Conservation (phyloP, 2,797 vertebrate species). For the Orientallactaga sibirica region DNA sequence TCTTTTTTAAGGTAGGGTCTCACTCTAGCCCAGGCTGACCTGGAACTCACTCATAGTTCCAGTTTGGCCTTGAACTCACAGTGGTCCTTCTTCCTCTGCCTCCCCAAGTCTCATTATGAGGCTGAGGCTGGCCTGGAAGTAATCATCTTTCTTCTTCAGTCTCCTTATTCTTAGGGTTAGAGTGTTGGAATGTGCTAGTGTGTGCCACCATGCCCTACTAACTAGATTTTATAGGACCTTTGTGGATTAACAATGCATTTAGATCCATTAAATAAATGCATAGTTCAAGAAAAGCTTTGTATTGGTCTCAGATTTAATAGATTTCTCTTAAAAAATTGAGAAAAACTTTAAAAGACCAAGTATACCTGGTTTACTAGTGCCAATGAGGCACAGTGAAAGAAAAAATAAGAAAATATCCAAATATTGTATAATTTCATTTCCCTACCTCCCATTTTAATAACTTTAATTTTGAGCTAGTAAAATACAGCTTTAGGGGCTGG, state of each 20-base stretch:
- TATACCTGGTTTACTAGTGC: constrained; percentile 18
- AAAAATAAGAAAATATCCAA: constrained; percentile 35
- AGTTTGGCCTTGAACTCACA: too few species aligned
- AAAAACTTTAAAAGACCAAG: constrained; percentile 30
- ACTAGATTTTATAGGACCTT: constrained; percentile 50
- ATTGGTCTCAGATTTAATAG: background rate
- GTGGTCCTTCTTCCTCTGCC: too few species aligned
- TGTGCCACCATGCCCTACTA: background rate
- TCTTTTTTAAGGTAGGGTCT: background rate
- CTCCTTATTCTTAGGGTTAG: background rate
- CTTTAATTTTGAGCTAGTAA: constrained; percentile 40
- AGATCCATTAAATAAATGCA: constrained; percentile 45
- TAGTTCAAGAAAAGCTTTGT: constrained; percentile 19
- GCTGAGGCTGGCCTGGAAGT: background rate
- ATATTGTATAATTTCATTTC: constrained; percentile 33
- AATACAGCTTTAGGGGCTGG: background rate
- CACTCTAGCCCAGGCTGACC: too few species aligned
- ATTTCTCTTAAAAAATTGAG: constrained; percentile 22
- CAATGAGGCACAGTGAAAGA: background rate
- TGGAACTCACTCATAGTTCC: too few species aligned
- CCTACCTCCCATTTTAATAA: constrained; percentile 27
- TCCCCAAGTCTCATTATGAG: background rate
- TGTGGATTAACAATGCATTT: constrained; percentile 32
- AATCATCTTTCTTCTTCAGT: background rate
- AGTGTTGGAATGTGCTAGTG: background rate